A percentile compares a stretch with the other conserved stretches of the same genome.
phyloP scores from a whole-genome alignment of 2,113 vertebrate genomes.

The Pelvicachromis taeniatus region DNA sequence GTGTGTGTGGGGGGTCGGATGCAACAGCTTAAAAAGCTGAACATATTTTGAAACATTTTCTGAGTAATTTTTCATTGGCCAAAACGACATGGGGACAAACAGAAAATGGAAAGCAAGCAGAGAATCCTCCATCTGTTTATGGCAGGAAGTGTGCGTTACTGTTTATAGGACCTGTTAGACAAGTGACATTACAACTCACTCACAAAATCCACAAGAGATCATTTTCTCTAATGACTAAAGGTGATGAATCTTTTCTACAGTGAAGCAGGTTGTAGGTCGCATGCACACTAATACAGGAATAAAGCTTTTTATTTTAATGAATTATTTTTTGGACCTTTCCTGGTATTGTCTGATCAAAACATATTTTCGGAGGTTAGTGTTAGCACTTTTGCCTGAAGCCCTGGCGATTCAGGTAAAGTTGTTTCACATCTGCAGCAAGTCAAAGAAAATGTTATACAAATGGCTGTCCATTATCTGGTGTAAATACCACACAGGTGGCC shows the following conservation, averaged over 20 bases:
- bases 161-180: neutral
- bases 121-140: neutral
- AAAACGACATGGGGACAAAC: neutral
- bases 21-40: neutral
- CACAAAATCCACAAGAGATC: neutral
- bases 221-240: neutral
- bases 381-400: neutral
- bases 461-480: neutral
- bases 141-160: neutral
- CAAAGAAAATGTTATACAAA: neutral
- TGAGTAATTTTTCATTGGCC: neutral
- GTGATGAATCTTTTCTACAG: neutral
- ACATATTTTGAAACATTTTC: neutral
- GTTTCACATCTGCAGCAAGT: neutral
- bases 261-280: neutral
- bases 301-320: neutral
- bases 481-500: neutral
- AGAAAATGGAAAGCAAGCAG: slow-evolving; percentile 3
- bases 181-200: neutral
- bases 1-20: neutral
- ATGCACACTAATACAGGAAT: neutral
- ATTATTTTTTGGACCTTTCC: neutral
- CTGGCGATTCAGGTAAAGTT: neutral
- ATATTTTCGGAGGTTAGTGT: neutral
- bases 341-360: neutral